Evolutionary conservation across 2,797 vertebrate species (phyloP), one percentile per base, ranked within the genome.

Genomic region (Melanotaenia nigrans): DNA sequence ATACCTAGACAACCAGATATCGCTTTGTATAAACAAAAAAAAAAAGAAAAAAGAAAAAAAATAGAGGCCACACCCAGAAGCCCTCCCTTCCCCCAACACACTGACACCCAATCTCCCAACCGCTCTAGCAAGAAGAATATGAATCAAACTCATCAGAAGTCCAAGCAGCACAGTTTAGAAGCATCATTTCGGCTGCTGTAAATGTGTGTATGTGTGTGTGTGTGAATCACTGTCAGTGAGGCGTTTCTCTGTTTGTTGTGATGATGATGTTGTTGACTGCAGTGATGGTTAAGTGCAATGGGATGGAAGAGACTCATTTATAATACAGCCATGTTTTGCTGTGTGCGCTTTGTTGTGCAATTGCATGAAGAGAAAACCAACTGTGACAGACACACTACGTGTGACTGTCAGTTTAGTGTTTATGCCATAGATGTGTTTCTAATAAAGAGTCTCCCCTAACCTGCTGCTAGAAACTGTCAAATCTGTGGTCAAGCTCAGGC

Each of bases 21-120:
- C 66, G 78, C 49, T 82, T 63, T 51, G 59, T 81, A 69, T 68
- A 58, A 83, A 85, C 47, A 63, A 30, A 30, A 30, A 30, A 30
- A 30, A 30, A 30, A 30, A 30, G 28, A 30, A 30, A 30, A 30
- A 30, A 30, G 30, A 30, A 30, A 84, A 75, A 80, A 78, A 35
- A 42, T 20, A 18, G 57, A 79, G 79, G 71, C 85, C 90, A 89
- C 88, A 92, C 90, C 90, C 88, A 92, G 73, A 68, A 74, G 71
- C 62, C 55, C 69, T 69, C 79, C 87, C 90, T 64, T 82, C 85
- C 91, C 87, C 85, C 85, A 64, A 60, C 81, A 63, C 73, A 71
- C 76, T 56, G 30, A 51, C 70, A 63, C 78, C 58, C 65, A 73
- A 38, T 9, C 59, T 57, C 70, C 57, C 71, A 73, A 65, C 36